These are phyloP conservation scores for Gymnoscelis rufifasciata DNA, from an alignment of 2,888 invertebrate genomes.

Conservation along the genomic window DNA sequence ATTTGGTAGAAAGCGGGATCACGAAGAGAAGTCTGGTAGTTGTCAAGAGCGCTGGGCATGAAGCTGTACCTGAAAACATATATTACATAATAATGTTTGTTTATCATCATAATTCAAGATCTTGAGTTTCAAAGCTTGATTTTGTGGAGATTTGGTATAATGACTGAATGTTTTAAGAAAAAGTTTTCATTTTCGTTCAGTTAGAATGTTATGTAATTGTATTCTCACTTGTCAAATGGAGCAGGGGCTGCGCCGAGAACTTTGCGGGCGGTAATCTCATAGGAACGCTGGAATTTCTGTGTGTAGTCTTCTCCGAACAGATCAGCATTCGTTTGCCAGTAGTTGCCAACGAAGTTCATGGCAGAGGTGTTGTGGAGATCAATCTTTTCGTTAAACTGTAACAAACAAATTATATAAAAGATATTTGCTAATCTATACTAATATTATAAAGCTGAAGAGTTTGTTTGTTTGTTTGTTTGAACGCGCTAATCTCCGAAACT, in stretches of 20 bases:
- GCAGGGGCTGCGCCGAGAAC: slow-evolving; percentile 53
- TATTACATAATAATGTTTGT: no score
- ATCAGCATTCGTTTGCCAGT: slow-evolving; percentile 79
- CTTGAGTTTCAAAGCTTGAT: no score
- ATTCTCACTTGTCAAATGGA: slow-evolving; percentile 47
- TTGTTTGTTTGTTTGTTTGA: no score
- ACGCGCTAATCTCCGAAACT: no score
- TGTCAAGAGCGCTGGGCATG: slow-evolving; percentile 80
- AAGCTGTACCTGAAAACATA: slow-evolving; percentile 60
- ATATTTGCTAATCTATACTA: no score
- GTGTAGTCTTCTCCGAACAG: slow-evolving; percentile 49
- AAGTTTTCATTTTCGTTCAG: no score
- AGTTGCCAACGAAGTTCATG: slow-evolving; percentile 75
- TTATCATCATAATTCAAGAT: no score
- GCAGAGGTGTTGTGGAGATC: slow-evolving; percentile 60
- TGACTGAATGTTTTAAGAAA: no score
- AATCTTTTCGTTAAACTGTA: slow-evolving; percentile 55
- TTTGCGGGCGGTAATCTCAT: slow-evolving; percentile 76
- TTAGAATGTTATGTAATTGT: no score
- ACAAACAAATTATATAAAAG: no score
- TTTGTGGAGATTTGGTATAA: no score
- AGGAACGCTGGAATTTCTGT: slow-evolving; percentile 68
- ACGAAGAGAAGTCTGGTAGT: slow-evolving; percentile 82
- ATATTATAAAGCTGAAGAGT: no score
- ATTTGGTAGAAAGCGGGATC: slow-evolving; percentile 86